Evolutionary conservation across 2,888 invertebrate genomes (phyloP), one percentile per base, ranked within the genome.

Genomic region (Allolobophora icterica): DNA sequence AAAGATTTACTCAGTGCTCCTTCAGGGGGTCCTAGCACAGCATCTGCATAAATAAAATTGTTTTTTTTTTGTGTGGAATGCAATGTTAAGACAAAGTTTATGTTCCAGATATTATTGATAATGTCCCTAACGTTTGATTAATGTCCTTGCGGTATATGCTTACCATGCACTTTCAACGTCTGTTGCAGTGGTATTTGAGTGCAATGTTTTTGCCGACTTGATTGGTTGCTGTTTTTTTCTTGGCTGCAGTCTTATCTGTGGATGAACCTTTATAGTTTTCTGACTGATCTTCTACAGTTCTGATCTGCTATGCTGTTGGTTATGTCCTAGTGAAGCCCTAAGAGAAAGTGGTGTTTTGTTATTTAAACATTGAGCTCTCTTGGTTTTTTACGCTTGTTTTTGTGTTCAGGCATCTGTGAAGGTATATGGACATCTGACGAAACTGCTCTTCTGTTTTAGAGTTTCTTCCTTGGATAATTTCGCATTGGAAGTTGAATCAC

Each of bases 171-270:
- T 71, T 1, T 71, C 30, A 71, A 8, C 71, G 13, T 71, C 71
- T 71, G 71, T 17, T 71, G n/a, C 71, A 71, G 71, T n/a, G 71
- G n/a, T n/a, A 71, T 71, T 52, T 71, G 71, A n/a, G 71, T 71
- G 30, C 30, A n/a, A 30, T n/a, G 71, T n/a, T 71, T 52, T 71
- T 71, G n/a, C 71, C n/a, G n/a, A n/a, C n/a, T 71, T 71, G 71
- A 71, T 71, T 71, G 71, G n/a, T 71, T 71, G 71, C 71, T n/a
- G 21, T 24, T 21, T 71, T 45, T n/a, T 71, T n/a, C 30, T 71
- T 71, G 71, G n/a, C 71, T n/a, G 71, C 19, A 52, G 52, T 13
- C 71, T 71, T 71, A 71, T 71, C 71, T 71, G 30, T 71, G 71
- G 71, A 71, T 71, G 71, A n/a, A n/a, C n/a, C 8, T 71, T 71